Percentiles rank a stretch among this genome's conserved stretches.
These are phyloP conservation scores for Cheirogaleus major DNA, from an alignment of 2,797 vertebrate genomes.

Conservation along the genomic window DNA sequence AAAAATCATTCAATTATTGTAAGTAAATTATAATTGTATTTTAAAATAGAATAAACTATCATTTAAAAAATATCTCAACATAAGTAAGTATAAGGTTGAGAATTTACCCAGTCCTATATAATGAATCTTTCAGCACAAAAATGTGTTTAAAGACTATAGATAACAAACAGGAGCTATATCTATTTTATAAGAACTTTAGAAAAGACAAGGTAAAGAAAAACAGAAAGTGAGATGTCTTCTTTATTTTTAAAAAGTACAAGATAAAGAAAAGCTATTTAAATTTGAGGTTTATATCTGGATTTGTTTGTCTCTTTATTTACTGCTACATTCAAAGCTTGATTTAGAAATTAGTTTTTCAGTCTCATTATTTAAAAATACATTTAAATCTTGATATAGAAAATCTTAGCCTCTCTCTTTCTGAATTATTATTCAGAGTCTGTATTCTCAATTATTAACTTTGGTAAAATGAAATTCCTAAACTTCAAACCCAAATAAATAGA, in stretches of 20 bases:
- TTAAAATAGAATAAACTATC: not conserved
- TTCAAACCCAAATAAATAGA: conserved; percentile 59
- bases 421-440: not conserved
- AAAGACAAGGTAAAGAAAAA: not conserved
- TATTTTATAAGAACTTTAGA: not conserved
- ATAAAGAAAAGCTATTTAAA: conserved; percentile 26
- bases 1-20: not conserved
- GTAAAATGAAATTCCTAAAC: conserved; percentile 55
- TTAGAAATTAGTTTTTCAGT: not conserved
- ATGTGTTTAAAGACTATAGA: not conserved
- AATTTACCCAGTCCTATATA: not conserved
- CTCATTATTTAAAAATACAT: not conserved
- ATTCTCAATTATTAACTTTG: not conserved
- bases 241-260: not conserved
- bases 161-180: not conserved
- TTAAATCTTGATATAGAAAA: conserved; percentile 18
- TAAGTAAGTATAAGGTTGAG: not conserved
- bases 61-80: not conserved
- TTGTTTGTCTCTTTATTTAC: not conserved
- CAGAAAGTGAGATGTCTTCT: not conserved
- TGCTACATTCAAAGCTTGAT: not conserved
- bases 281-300: not conserved
- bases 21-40: not conserved
- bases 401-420: not conserved
- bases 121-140: not conserved